Percentiles rank a stretch among this genome's conserved stretches.
Evolutionary conservation across 2,113 vertebrate species (phyloP).

Genomic region (Oncorhynchus clarkii): DNA sequence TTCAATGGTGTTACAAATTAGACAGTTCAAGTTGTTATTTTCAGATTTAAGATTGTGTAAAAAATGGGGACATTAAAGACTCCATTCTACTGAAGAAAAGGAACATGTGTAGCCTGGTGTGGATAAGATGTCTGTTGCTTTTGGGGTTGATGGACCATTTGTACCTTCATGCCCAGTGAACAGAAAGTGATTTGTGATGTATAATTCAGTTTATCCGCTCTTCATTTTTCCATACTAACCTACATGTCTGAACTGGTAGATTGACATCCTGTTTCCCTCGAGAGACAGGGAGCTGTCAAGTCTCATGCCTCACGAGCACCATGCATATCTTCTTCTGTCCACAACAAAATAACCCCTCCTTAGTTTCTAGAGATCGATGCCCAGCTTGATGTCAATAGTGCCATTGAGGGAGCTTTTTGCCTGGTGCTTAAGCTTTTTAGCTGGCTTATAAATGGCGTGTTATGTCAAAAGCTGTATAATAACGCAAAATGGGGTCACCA

Average conservation of each 20-base stretch:
- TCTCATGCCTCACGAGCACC: not conserved
- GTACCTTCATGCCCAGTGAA: not conserved
- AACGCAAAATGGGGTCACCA: not conserved
- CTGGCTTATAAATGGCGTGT: not conserved
- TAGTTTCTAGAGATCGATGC: not conserved
- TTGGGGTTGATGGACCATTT: not conserved
- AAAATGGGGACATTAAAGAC: not conserved
- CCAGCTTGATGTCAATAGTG: not conserved
- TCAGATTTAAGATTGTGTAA: not conserved
- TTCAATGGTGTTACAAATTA: not conserved
- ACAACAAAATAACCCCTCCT: not conserved
- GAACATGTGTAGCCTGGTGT: not conserved
- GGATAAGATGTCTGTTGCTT: not conserved
- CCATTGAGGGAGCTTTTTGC: not conserved
- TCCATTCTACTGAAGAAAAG: not conserved
- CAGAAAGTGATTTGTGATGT: not conserved
- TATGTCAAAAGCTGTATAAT: not conserved
- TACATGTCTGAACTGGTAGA: not conserved
- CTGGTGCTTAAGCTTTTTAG: not conserved
- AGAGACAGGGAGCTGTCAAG: not conserved
- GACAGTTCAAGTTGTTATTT: not conserved
- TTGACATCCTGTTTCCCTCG: not conserved
- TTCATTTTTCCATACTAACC: constrained; percentile 11
- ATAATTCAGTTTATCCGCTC: not conserved
- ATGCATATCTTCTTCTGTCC: not conserved